Percentiles rank a stretch among this genome's conserved stretches.
Conservation (phyloP, 2,113 vertebrate species). For the Thinocorus orbignyianus region DNA sequence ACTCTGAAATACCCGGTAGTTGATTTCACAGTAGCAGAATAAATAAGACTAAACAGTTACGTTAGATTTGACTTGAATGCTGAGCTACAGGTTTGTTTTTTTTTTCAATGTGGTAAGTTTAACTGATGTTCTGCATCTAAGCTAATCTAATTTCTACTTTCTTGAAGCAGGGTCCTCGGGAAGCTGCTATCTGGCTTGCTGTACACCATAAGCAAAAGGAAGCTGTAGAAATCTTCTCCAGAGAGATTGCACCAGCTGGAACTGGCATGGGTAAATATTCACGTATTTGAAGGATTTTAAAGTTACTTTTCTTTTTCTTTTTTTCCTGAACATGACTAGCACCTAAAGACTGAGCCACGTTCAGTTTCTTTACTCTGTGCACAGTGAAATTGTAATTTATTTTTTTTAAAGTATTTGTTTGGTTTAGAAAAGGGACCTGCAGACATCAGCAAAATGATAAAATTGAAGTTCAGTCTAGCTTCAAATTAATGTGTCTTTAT, state of each 20-base stretch:
- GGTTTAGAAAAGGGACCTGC: not conserved
- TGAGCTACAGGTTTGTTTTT: not conserved
- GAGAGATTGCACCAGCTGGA: constrained; percentile 82
- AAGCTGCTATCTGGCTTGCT: constrained; percentile 86
- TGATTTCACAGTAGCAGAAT: not conserved
- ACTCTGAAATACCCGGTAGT: not conserved
- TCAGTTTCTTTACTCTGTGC: not conserved
- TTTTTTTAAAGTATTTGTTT: not conserved
- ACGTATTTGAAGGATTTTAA: not conserved
- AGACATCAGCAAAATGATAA: not conserved
- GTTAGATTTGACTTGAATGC: not conserved
- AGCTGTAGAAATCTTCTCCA: constrained; percentile 85
- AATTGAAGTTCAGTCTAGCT: not conserved
- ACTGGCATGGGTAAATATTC: constrained; percentile 84
- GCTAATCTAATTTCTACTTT: not conserved
- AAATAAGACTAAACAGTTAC: not conserved
- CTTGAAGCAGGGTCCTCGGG: constrained; percentile 71
- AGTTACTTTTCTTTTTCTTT: not conserved
- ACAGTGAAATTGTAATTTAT: not conserved
- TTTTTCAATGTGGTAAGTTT: not conserved
- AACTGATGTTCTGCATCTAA: not conserved
- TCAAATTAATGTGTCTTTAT: not conserved
- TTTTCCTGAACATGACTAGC: not conserved
- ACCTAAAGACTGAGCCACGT: rapidly evolving
- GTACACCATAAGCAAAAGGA: constrained; percentile 84